Evolutionary conservation across 2,113 vertebrate species (phyloP), one percentile per base, ranked within the genome.

Genomic region (Hypomesus transpacificus): DNA sequence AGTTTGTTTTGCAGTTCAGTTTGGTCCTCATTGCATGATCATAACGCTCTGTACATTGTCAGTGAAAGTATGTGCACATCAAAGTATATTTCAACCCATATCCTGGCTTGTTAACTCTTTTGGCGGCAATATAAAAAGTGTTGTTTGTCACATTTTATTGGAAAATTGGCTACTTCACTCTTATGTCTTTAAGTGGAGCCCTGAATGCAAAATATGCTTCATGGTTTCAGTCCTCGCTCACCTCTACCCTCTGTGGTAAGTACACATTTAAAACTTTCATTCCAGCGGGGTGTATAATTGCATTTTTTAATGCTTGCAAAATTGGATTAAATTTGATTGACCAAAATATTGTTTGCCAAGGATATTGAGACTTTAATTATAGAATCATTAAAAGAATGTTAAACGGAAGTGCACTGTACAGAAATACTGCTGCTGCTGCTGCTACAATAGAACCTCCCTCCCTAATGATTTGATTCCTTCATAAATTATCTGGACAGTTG

Each of bases 191-290:
- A 88, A 85, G 88, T 86, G 84, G 86, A 87, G 83, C 77, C 84
- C 84, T 84, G 83, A 90, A 87, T 88, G 84, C 75, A 87, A 89
- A 83, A 86, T 81, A 74, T 70, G 82, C 87, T 84, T 87, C 80
- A 84, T 84, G 87, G 85, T 81, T 88, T 89, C 86, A 80, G 86
- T 86, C 86, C 70, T 79, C 85, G 84, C 83, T 84, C 88, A 88
- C 84, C 87, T 87, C 66, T 81, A 85, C 85, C 81, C 80, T 80
- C 80, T 54, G 84, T 80, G 88, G 90, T 89, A 89, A 91, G 86
- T 89, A 89, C 84, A 87, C 81, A 84, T 89, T 90, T 87, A 87
- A 87, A 82, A 79, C 79, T 87, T 90, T 89, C 72, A 84, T 89
- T 86, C 81, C 80, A 80, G 84, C 88, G 85, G 88, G 88, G 82